These are phyloP conservation scores for Zaprionus vittiger DNA, from an alignment of 1,140 invertebrate genomes.

Conservation along the genomic window DNA sequence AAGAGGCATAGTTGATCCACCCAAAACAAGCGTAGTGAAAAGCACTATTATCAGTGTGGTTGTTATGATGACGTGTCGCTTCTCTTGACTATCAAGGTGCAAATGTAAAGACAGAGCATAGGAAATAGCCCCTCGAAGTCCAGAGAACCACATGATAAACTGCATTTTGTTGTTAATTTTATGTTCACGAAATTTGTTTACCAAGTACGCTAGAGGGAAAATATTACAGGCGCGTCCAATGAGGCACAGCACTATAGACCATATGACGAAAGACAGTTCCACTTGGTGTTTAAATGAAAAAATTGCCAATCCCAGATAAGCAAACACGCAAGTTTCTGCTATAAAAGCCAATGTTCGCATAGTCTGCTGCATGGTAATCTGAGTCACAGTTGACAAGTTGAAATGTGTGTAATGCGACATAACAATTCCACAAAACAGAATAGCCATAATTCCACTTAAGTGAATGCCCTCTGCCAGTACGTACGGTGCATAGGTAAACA, in stretches of 20 bases:
- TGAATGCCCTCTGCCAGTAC: slow-evolving; percentile 95
- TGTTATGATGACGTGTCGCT: slow-evolving; percentile 97
- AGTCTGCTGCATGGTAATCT: slow-evolving; percentile 99
- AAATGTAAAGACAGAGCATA: slow-evolving; percentile 98
- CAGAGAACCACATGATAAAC: slow-evolving; percentile 99
- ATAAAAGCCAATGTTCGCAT: slow-evolving; percentile 99
- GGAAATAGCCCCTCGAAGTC: slow-evolving; percentile 97
- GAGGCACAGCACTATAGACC: slow-evolving; percentile 96
- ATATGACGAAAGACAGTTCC: slow-evolving; percentile 93
- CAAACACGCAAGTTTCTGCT: slow-evolving; percentile 99
- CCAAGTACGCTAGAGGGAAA: slow-evolving; percentile 96
- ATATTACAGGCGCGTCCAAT: slow-evolving; percentile 98
- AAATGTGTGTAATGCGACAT: slow-evolving; percentile 99
- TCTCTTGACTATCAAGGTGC: slow-evolving; percentile 95
- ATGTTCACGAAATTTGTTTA: slow-evolving; percentile 98
- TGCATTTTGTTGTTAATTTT: slow-evolving; percentile 99
- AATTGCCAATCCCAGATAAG: slow-evolving; percentile 98
- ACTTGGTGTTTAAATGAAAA: slow-evolving; percentile 97
- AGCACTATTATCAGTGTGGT: slow-evolving; percentile 98
- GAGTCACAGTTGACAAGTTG: slow-evolving; percentile 98
- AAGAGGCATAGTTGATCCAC: slow-evolving; percentile 98
- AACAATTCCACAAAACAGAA: slow-evolving; percentile 99
- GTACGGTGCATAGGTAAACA: slow-evolving; percentile 99
- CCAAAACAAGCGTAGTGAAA: slow-evolving; percentile 97
- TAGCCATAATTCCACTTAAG: slow-evolving; percentile 98